Percentiles rank a stretch among this genome's conserved stretches.
These are phyloP conservation scores for Rhaphigaster nebulosa DNA, from an alignment of 2,888 invertebrate species.

Conservation along the genomic window DNA sequence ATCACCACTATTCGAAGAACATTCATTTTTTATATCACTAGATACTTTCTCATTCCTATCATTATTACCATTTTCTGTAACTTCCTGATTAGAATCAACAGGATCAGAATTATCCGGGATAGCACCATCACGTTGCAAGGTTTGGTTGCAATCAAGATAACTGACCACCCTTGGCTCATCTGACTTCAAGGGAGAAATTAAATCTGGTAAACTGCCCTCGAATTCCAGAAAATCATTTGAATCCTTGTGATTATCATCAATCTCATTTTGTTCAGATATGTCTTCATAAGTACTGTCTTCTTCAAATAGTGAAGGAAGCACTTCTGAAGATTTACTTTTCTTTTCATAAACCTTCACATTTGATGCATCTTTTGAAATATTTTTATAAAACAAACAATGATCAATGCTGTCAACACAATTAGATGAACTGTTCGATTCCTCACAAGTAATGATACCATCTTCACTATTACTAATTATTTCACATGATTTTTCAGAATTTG, in stretches of 20 bases:
- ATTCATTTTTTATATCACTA: constrained; percentile 40
- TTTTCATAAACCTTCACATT: background rate
- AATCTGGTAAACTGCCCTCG: background rate
- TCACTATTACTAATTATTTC: constrained; percentile 2
- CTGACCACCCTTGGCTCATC: background rate
- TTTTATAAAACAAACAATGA: background rate
- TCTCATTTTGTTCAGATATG: background rate
- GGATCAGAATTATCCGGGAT: background rate
- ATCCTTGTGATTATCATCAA: background rate
- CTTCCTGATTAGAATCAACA: background rate
- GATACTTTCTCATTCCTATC: background rate
- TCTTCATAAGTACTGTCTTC: constrained; percentile 16
- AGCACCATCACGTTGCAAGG: background rate
- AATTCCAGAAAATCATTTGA: constrained; percentile 28
- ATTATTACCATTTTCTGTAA: background rate
- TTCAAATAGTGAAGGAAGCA: background rate
- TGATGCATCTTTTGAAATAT: background rate
- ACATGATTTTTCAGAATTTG: constrained; percentile 19
- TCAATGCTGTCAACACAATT: background rate
- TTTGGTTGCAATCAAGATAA: background rate
- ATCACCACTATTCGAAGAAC: constrained; percentile 28
- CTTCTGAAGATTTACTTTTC: background rate
- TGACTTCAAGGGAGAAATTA: constrained; percentile 39
- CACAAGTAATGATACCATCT: background rate
- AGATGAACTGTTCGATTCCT: background rate